A percentile compares a stretch with the other conserved stretches of the same genome.
Evolutionary conservation across 2,888 invertebrate genomes (phyloP).

Genomic region (Andrena chrysosceles): DNA sequence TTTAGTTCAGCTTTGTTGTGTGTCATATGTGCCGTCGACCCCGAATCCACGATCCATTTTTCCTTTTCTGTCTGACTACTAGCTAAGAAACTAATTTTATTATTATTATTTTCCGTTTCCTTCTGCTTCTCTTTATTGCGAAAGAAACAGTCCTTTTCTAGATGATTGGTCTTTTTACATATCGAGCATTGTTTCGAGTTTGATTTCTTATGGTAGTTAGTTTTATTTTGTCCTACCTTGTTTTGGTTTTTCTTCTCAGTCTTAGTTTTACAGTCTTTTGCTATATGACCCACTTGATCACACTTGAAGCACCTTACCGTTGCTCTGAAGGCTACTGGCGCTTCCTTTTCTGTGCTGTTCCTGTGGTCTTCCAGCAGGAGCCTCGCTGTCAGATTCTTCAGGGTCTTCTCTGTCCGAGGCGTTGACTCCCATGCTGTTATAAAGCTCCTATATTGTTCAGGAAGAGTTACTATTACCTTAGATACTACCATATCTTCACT

Average conservation of each 20-base stretch:
- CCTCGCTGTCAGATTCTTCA: conserved; percentile 6
- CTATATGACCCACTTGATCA: neutral
- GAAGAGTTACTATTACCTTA: conserved; percentile 7
- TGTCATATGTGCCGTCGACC: neutral
- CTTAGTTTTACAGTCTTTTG: neutral
- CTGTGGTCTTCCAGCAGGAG: neutral
- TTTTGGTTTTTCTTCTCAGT: neutral
- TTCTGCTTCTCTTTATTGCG: neutral
- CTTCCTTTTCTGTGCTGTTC: neutral
- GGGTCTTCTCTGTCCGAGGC: neutral
- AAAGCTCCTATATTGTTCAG: conserved; percentile 1
- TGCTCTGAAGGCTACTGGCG: neutral
- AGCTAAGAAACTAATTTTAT: neutral
- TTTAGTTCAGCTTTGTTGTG: neutral
- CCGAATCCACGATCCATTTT: neutral
- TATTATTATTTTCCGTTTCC: neutral
- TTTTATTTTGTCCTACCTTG: neutral
- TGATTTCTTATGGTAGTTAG: neutral
- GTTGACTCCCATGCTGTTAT: conserved; percentile 14
- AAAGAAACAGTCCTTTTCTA: neutral
- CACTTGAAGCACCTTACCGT: conserved; percentile 10
- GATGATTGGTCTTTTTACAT: neutral
- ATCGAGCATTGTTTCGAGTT: neutral
- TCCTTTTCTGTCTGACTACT: neutral
- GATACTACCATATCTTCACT: neutral